Conservation (phyloP, 2,797 vertebrate species). For the Dromococcyx pavoninus region DNA sequence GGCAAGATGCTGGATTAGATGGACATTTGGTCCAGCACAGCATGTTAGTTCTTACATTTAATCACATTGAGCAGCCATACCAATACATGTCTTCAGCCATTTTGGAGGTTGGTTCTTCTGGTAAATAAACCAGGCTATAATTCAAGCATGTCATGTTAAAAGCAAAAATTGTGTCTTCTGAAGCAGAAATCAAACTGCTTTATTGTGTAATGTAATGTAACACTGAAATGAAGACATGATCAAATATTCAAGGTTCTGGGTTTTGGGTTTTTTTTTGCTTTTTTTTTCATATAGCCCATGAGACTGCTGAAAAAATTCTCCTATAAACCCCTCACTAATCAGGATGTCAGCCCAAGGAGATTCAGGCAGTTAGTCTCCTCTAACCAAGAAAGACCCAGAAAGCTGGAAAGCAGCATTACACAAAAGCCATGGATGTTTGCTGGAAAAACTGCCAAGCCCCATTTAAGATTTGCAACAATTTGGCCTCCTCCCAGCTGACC, state of each 20-base stretch:
- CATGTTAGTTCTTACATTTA: conserved; percentile 8
- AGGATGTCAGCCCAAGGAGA: background rate
- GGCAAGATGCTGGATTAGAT: conserved; percentile 49
- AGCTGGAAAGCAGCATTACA: background rate
- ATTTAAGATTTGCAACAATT: background rate
- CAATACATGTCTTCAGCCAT: background rate
- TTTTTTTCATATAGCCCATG: background rate
- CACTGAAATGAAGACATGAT: background rate
- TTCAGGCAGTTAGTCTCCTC: background rate
- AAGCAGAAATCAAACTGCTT: conserved; percentile 26
- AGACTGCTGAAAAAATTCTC: background rate
- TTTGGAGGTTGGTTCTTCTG: background rate
- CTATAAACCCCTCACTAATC: background rate
- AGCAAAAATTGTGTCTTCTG: background rate
- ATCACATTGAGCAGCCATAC: background rate
- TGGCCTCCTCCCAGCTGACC: conserved; percentile 28
- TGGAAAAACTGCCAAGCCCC: conserved; percentile 23
- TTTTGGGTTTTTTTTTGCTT: too few relatives aligned
- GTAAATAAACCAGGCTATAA: background rate
- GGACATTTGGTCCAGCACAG: conserved; percentile 35
- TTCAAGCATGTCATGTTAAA: background rate
- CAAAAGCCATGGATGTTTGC: background rate
- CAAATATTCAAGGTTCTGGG: background rate
- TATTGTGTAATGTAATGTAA: background rate
- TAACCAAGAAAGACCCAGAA: background rate